Conservation (phyloP, 2,888 invertebrate species). For the Flexamia atlantica region DNA sequence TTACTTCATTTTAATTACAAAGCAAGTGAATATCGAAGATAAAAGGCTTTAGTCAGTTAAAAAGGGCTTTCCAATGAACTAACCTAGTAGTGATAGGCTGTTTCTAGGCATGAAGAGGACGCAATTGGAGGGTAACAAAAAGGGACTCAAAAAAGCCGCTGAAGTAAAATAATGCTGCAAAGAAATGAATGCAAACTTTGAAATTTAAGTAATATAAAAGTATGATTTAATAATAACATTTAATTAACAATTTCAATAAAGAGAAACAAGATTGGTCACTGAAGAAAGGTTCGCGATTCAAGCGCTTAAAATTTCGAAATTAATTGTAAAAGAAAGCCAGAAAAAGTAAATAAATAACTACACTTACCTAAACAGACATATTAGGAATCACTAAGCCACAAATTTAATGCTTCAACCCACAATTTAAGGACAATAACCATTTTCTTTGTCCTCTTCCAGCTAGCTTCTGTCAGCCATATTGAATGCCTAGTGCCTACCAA, state of each 20-base stretch:
- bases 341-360: not conserved
- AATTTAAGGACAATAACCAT: conserved; percentile 65
- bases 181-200: too few relatives aligned
- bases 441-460: conserved; percentile 67
- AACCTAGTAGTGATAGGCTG: too few relatives aligned
- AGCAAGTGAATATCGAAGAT: too few relatives aligned
- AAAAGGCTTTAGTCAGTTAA: too few relatives aligned
- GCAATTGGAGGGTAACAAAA: too few relatives aligned
- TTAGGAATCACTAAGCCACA: conserved; percentile 28
- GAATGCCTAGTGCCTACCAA: conserved; percentile 54
- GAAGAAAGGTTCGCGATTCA: not conserved
- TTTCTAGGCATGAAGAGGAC: too few relatives aligned
- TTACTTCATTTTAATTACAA: too few relatives aligned
- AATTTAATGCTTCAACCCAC: conserved; percentile 36
- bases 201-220: too few relatives aligned
- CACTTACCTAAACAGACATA: conserved; percentile 58
- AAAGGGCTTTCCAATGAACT: too few relatives aligned
- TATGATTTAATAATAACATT: too few relatives aligned
- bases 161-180: too few relatives aligned
- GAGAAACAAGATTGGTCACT: conserved; percentile 3
- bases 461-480: conserved; percentile 68
- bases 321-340: not conserved
- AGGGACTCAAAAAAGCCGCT: too few relatives aligned
- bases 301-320: not conserved
- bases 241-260: not conserved